Evolutionary conservation across 2,888 invertebrate genomes (phyloP).

Genomic region (Zygothrica quintamaculata): DNA sequence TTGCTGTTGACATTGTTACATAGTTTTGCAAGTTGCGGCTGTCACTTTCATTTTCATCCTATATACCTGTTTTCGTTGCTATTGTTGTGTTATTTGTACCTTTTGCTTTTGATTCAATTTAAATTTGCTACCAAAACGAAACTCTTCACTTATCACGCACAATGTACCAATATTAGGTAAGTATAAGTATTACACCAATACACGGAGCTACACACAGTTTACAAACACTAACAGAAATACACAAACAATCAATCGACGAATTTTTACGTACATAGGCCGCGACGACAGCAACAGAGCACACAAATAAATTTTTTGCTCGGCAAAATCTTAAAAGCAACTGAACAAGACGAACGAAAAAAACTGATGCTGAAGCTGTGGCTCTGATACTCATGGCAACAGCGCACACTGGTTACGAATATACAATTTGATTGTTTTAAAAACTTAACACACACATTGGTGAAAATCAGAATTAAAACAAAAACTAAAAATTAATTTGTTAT

Average conservation of each 20-base stretch:
- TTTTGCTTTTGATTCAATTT: slow-evolving; percentile 37
- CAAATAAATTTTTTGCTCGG: slow-evolving; percentile 76
- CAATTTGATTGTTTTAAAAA: not conserved
- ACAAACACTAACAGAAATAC: slow-evolving; percentile 30
- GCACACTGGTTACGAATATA: slow-evolving; percentile 42
- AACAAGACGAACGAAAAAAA: slow-evolving; percentile 69
- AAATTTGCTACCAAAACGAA: slow-evolving; percentile 42
- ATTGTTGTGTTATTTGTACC: slow-evolving; percentile 37
- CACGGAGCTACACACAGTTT: slow-evolving; percentile 19
- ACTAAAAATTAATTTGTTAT: too few species aligned
- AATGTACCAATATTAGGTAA: slow-evolving; percentile 20
- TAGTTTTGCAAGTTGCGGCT: slow-evolving; percentile 45
- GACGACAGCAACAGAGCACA: slow-evolving; percentile 48
- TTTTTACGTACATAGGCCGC: slow-evolving; percentile 51
- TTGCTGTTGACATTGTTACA: slow-evolving; percentile 72
- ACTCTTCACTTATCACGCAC: slow-evolving; percentile 38
- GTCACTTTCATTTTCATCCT: slow-evolving; percentile 72
- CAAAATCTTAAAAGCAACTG: slow-evolving; percentile 82
- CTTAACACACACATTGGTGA: too few species aligned
- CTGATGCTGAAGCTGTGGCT: slow-evolving; percentile 65
- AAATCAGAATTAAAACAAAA: too few species aligned
- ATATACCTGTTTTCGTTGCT: slow-evolving; percentile 30
- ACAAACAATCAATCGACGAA: slow-evolving; percentile 53
- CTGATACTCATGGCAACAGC: slow-evolving; percentile 45
- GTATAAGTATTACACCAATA: slow-evolving; percentile 51